Percentiles rank a stretch among this genome's conserved stretches.
Conservation (phyloP, 2,888 invertebrate species). For the Troglohyphantes excavatus region DNA sequence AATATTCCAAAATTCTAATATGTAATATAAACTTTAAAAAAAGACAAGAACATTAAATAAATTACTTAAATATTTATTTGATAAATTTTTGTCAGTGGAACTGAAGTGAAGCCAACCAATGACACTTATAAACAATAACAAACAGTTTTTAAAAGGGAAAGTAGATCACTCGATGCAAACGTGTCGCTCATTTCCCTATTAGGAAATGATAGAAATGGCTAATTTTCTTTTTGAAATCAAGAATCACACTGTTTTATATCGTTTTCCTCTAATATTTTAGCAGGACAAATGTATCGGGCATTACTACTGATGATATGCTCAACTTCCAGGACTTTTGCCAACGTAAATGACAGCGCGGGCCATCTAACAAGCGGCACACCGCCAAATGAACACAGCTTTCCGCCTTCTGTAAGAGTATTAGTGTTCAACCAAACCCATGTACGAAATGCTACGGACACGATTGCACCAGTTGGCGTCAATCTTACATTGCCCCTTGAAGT, state of each 20-base stretch:
- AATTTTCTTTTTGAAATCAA: neutral
- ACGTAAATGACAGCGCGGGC: neutral
- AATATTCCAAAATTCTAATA: too few species aligned
- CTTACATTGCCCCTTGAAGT: neutral
- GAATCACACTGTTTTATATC: neutral
- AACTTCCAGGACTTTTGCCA: neutral
- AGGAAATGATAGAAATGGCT: neutral
- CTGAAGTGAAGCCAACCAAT: too few species aligned
- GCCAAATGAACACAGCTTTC: neutral
- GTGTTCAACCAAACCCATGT: too few species aligned
- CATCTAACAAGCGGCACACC: neutral
- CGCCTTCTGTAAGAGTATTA: neutral
- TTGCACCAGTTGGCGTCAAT: neutral
- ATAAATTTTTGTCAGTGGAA: too few species aligned
- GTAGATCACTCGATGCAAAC: conserved; percentile 16
- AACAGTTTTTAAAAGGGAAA: neutral
- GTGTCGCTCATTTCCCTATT: neutral
- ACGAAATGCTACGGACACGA: neutral
- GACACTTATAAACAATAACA: neutral
- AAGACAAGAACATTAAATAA: too few species aligned
- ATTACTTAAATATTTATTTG: too few species aligned
- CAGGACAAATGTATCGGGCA: neutral
- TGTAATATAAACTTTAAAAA: too few species aligned
- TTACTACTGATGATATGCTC: conserved; percentile 21
- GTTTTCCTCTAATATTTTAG: neutral